Evolutionary conservation across 2,113 vertebrate genomes (phyloP).

Genomic region (Manacus vitellinus): DNA sequence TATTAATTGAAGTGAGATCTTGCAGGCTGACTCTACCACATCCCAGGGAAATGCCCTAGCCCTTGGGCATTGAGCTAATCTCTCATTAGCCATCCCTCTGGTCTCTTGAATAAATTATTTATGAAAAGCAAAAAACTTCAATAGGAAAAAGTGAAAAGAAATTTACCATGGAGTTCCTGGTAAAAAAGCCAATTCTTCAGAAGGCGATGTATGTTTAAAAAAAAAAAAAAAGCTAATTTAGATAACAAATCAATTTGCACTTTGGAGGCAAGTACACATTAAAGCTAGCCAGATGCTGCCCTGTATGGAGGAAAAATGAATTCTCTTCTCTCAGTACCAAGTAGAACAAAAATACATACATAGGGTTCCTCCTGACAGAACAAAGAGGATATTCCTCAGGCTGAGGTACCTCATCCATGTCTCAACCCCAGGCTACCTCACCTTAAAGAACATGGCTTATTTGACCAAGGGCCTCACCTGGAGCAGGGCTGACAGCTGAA

Average conservation of each 20-base stretch:
- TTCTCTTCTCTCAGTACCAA: neutral
- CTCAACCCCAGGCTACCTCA: neutral
- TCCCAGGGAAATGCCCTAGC: slow-evolving; percentile 65
- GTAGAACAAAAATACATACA: neutral
- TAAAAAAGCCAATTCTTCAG: slow-evolving; percentile 27
- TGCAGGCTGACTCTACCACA: slow-evolving; percentile 62
- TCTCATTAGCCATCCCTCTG: slow-evolving; percentile 63
- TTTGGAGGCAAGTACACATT: neutral
- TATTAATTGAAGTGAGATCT: slow-evolving; percentile 64
- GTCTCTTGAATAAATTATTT: slow-evolving; percentile 66
- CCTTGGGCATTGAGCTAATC: slow-evolving; percentile 60
- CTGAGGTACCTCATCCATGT: neutral
- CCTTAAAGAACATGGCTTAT: neutral
- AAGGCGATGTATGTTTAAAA: neutral
- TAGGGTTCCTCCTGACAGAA: neutral
- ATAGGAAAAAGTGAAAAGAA: slow-evolving; percentile 59
- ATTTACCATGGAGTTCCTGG: slow-evolving; percentile 16
- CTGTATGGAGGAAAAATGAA: neutral
- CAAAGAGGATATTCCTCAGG: neutral
- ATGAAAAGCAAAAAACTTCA: slow-evolving; percentile 65
- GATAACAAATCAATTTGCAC: slow-evolving; percentile 25
- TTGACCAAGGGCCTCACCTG: neutral
- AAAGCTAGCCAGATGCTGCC: neutral
- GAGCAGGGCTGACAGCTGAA: neutral
- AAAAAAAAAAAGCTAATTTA: neutral